Evolutionary conservation across 2,888 invertebrate genomes (phyloP).

Genomic region (Schrankia costaestrigalis): DNA sequence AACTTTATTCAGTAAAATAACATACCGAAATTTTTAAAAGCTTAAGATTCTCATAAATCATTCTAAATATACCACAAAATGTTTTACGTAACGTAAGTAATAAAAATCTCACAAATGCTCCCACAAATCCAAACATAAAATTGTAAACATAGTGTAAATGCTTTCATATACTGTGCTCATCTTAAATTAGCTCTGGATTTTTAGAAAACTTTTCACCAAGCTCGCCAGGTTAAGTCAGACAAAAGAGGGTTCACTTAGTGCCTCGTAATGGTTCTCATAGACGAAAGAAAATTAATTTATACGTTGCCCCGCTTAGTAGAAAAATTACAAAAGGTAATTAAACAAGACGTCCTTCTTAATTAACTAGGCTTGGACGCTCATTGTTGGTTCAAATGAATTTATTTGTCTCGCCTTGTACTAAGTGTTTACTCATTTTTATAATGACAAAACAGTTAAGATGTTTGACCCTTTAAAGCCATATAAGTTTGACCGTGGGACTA

Average conservation of each 20-base stretch:
- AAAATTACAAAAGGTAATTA: conserved; percentile 77
- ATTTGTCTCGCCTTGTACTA: conserved; percentile 45
- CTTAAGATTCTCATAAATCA: too few relatives aligned
- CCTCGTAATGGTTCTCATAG: conserved; percentile 53
- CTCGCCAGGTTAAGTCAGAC: conserved; percentile 38
- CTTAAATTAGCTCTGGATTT: conserved; percentile 37
- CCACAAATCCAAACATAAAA: too few relatives aligned
- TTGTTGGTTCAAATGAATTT: conserved; percentile 66
- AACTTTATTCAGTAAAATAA: too few relatives aligned
- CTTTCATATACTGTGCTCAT: conserved; percentile 20
- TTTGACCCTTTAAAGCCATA: conserved; percentile 16
- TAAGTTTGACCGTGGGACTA: too few relatives aligned
- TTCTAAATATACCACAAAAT: too few relatives aligned
- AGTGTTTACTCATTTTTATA: conserved; percentile 33
- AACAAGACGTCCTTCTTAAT: conserved; percentile 74
- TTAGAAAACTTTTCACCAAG: conserved; percentile 35
- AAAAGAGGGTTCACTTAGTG: conserved; percentile 56
- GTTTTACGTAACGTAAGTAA: too few relatives aligned
- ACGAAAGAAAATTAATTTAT: conserved; percentile 69
- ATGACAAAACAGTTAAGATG: conserved; percentile 25
- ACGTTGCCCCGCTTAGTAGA: conserved; percentile 60
- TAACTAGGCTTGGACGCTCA: conserved; percentile 59
- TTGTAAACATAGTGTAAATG: too few relatives aligned
- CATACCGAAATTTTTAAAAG: too few relatives aligned
- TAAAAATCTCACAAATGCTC: too few relatives aligned